phyloP scores from a whole-genome alignment of 2,113 vertebrate genomes.

The Speoplatyrhinus poulsoni region DNA sequence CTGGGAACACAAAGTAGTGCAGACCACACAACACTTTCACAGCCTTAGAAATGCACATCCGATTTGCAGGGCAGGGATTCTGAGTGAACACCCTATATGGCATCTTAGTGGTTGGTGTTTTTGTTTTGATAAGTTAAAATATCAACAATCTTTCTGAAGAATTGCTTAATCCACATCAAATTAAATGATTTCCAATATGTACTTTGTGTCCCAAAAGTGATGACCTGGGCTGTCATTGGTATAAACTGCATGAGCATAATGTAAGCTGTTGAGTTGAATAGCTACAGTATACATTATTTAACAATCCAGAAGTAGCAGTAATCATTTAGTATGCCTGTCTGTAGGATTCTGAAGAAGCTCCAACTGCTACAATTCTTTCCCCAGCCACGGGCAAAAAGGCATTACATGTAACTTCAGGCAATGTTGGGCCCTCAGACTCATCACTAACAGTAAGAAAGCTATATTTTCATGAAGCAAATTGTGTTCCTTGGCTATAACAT shows the following conservation, averaged over 20 bases:
- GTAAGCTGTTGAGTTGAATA: neutral
- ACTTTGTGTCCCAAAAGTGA: neutral
- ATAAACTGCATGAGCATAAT: neutral
- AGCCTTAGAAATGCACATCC: too few relatives aligned
- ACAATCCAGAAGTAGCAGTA: slow-evolving; percentile 13
- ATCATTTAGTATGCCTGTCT: neutral
- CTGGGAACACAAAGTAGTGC: too few relatives aligned
- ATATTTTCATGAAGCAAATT: neutral
- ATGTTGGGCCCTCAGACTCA: slow-evolving; percentile 10
- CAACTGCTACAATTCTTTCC: neutral
- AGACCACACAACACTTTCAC: too few relatives aligned
- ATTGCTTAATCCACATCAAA: too few relatives aligned
- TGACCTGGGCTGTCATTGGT: neutral
- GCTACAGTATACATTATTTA: neutral
- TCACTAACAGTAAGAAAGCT: slow-evolving; percentile 20
- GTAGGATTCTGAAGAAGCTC: neutral
- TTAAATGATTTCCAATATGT: too few relatives aligned
- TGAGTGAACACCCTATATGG: too few relatives aligned
- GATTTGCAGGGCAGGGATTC: too few relatives aligned
- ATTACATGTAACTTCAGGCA: slow-evolving; percentile 4
- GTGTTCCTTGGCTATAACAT: too few relatives aligned
- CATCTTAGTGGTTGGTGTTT: too few relatives aligned
- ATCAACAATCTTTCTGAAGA: too few relatives aligned
- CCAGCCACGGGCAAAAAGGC: neutral
- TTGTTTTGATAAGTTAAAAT: too few relatives aligned